phyloP scores from a whole-genome alignment of 2,888 invertebrate species.

The Bugula neritina region DNA sequence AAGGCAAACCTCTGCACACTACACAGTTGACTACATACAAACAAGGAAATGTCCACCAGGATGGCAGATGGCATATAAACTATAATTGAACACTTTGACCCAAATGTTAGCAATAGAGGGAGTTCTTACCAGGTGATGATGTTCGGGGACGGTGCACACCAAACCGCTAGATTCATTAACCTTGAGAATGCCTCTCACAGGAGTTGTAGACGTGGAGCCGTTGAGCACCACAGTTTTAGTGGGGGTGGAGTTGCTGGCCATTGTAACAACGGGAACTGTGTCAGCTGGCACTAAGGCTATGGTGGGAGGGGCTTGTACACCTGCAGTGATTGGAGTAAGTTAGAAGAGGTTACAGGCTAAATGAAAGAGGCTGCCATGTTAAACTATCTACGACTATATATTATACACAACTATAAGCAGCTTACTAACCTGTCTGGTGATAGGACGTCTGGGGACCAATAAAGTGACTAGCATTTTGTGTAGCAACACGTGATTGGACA shows the following conservation, averaged over 20 bases:
- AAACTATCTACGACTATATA: too few species aligned
- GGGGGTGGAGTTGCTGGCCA: constrained; percentile 28
- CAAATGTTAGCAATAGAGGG: too few species aligned
- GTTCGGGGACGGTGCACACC: constrained; percentile 50
- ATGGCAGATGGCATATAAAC: too few species aligned
- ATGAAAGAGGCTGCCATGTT: too few species aligned
- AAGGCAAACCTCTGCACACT: too few species aligned
- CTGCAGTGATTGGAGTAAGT: background rate
- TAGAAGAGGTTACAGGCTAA: background rate
- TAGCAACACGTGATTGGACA: background rate
- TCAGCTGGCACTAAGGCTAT: constrained; percentile 34
- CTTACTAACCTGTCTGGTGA: too few species aligned
- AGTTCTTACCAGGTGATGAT: constrained; percentile 48
- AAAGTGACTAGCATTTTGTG: too few species aligned
- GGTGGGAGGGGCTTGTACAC: background rate
- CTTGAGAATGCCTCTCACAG: constrained; percentile 33
- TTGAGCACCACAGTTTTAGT: constrained; percentile 33
- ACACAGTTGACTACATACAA: too few species aligned
- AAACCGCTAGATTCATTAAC: constrained; percentile 39
- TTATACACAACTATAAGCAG: too few species aligned
- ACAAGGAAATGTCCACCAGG: too few species aligned
- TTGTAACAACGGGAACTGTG: constrained; percentile 27
- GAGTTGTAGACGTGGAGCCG: constrained; percentile 26
- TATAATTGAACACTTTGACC: too few species aligned
- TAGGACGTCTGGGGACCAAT: too few species aligned